Evolutionary conservation across 2,113 vertebrate species (phyloP).

Genomic region (Pimephales promelas): DNA sequence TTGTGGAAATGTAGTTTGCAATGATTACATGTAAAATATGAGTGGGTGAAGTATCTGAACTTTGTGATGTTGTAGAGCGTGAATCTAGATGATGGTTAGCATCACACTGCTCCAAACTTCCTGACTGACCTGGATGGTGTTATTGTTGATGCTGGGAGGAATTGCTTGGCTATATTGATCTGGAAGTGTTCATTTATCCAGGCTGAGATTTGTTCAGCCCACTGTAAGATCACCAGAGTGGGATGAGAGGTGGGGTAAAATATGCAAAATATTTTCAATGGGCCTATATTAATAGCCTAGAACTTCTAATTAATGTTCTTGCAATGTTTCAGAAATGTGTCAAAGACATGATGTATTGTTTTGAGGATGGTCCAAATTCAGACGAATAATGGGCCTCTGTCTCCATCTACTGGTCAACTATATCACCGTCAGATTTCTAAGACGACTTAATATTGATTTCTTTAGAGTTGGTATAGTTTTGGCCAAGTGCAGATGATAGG

Average conservation of each 20-base stretch:
- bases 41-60: background rate
- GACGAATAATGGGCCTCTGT: conserved; percentile 3
- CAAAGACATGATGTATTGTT: background rate
- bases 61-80: background rate
- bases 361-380: background rate
- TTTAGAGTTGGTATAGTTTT: no score
- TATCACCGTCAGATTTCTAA: background rate
- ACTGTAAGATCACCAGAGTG: background rate
- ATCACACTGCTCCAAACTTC: background rate
- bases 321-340: background rate
- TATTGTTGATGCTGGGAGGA: background rate
- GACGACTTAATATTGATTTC: background rate
- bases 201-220: background rate
- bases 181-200: background rate
- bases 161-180: background rate
- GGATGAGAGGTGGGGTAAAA: no score
- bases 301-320: background rate
- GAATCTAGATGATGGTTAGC: background rate
- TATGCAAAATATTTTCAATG: background rate
- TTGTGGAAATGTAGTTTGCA: no score
- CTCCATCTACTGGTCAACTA: conserved; percentile 47
- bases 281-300: background rate
- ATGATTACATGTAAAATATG: background rate
- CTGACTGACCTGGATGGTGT: background rate
- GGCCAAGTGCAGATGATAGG: background rate